Conservation (phyloP, 2,888 invertebrate genomes). For the Operophtera brumata region DNA sequence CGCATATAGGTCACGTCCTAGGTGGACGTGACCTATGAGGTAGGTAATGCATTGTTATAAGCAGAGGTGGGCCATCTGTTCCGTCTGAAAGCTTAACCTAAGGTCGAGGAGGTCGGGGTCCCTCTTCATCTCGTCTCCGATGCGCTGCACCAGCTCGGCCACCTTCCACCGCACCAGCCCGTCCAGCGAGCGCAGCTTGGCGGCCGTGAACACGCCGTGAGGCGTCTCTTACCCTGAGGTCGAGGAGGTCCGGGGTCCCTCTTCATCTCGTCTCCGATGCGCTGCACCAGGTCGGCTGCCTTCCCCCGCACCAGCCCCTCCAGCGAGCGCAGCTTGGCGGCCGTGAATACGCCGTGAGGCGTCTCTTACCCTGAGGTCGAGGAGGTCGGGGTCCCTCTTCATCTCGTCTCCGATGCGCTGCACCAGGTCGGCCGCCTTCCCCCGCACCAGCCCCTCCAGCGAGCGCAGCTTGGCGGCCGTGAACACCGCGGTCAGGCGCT, state of each 20-base stretch:
- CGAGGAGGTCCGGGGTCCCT: constrained; percentile 14
- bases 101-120: constrained; percentile 27
- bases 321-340: constrained; percentile 43
- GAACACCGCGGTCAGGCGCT: constrained; percentile 42
- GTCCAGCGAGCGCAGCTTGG: constrained; percentile 43
- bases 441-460: constrained; percentile 30
- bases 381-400: constrained; percentile 15
- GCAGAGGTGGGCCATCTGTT: too few relatives aligned
- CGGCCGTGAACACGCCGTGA: constrained; percentile 46
- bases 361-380: constrained; percentile 39
- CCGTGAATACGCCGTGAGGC: constrained; percentile 45
- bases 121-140: constrained; percentile 30
- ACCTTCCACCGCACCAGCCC: constrained; percentile 33
- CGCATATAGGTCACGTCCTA: too few relatives aligned
- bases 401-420: constrained; percentile 37
- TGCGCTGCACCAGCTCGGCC: constrained; percentile 39
- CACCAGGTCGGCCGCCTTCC: constrained; percentile 40
- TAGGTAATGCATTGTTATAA: too few relatives aligned
- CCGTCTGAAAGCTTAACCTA: constrained; percentile 40
- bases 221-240: constrained; percentile 39
- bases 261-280: constrained; percentile 35
- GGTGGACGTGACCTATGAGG: too few relatives aligned
- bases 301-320: constrained; percentile 35
- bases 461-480: constrained; percentile 46
- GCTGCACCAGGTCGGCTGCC: constrained; percentile 37